Conservation (phyloP, 2,888 invertebrate genomes). For the Cantharis lateralis region DNA sequence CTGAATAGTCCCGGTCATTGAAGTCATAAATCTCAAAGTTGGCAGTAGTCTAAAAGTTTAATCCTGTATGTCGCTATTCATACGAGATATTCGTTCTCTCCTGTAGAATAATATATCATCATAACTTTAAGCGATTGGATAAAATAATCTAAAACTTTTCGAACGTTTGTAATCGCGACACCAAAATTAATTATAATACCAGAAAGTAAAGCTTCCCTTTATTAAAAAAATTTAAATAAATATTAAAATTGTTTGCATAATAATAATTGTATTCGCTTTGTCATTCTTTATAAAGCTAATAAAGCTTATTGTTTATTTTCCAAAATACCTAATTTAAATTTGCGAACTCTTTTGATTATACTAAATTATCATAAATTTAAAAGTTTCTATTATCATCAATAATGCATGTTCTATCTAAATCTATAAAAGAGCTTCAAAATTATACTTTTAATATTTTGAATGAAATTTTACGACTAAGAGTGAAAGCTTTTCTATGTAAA, state of each 20-base stretch:
- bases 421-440: slow-evolving; percentile 1
- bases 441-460: slow-evolving; percentile 39
- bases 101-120: slow-evolving; percentile 39
- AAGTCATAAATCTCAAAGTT: slow-evolving; percentile 47
- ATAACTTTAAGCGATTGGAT: slow-evolving; percentile 36
- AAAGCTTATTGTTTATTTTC: neutral
- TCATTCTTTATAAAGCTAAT: neutral
- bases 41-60: slow-evolving; percentile 49
- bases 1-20: slow-evolving; percentile 44
- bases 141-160: slow-evolving; percentile 27
- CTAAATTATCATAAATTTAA: neutral
- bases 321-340: neutral
- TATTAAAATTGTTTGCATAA: neutral
- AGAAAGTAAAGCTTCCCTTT: neutral
- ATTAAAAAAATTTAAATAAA: neutral
- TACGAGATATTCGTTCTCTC: slow-evolving; percentile 42
- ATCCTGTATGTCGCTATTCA: slow-evolving; percentile 47
- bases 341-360: neutral
- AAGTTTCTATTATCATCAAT: neutral
- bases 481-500: slow-evolving; percentile 50
- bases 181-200: slow-evolving; percentile 22
- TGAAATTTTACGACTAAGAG: slow-evolving; percentile 47
- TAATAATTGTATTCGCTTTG: neutral
- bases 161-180: slow-evolving; percentile 9
- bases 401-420: neutral